Evolutionary conservation across 1,140 invertebrate genomes (phyloP), one percentile per base, ranked within the genome.

Genomic region (Drosophila malerkotliana): DNA sequence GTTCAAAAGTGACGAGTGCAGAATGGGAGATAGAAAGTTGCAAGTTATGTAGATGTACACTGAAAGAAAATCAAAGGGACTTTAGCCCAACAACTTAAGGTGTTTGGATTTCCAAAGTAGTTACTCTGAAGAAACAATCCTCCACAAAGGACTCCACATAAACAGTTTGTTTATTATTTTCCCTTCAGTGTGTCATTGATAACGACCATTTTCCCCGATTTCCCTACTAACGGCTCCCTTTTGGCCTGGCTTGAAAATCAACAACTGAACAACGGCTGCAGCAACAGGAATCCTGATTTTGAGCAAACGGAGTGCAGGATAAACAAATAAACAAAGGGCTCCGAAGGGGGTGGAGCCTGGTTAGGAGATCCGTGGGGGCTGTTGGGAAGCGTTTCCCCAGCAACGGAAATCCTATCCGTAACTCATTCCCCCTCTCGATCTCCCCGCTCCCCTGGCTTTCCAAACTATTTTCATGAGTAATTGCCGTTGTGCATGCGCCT

Each of bases 391-490:
- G 55, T 15, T 24, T 37, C 68, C 39, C 45, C 14, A 67, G 54
- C 49, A 76, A 64, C 60, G 73, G 78, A 78, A 74, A 72, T 60
- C 56, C 37, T 49, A 48, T 55, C 47, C 47, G 63, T 73, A 76
- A 75, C 64, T 83, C 79, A 76, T 66, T 62, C 52, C 15, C 4
- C 49, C 18, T 18, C 18, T 18, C n/a, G 1, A 24, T 18, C 6
- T 14, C 49, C 10, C 30, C 21, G 12, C 18, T 28, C 1, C 37
- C 18, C 15, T 4, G 15, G 10, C 10, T 32, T 9, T 39, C 44
- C 28, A 53, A 21, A 48, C 62, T 63, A 66, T 88, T 69, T 77
- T 48, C 74, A 88, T 83, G 83, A 88, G 83, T 87, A 87, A 87
- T 88, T 88, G 83, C 83, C 66, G 41, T 53, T 72, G 62, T 88